Evolutionary conservation across 2,888 invertebrate genomes (phyloP).

Genomic region (Labia minor): DNA sequence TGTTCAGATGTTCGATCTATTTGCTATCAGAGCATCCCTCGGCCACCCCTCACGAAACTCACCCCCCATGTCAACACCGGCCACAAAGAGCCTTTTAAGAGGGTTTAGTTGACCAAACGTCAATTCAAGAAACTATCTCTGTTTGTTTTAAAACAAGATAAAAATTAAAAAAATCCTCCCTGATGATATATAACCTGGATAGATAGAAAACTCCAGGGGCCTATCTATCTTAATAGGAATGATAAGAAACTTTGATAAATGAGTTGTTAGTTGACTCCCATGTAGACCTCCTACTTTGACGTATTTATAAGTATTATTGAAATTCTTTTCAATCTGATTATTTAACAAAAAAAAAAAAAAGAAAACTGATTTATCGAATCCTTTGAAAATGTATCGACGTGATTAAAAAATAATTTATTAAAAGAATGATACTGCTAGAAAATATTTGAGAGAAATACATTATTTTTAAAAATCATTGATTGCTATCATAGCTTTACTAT

Average conservation of each 20-base stretch:
- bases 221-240: not conserved
- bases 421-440: too few species aligned
- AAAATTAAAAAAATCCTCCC: too few species aligned
- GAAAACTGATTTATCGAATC: too few species aligned
- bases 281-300: not conserved
- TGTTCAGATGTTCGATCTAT: not conserved
- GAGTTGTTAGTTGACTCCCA: not conserved
- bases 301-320: not conserved
- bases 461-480: too few species aligned
- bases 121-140: too few species aligned
- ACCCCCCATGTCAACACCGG: not conserved
- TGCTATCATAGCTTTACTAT: too few species aligned
- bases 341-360: not conserved
- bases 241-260: not conserved
- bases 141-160: not conserved
- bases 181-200: not conserved
- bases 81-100: not conserved
- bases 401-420: too few species aligned
- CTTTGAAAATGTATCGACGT: too few species aligned
- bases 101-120: not conserved
- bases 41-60: not conserved
- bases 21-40: not conserved
- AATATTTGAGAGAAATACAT: too few species aligned
- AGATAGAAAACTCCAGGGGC: not conserved
- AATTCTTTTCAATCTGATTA: not conserved